phyloP scores from a whole-genome alignment of 2,113 vertebrate species.

The Mola mola region DNA sequence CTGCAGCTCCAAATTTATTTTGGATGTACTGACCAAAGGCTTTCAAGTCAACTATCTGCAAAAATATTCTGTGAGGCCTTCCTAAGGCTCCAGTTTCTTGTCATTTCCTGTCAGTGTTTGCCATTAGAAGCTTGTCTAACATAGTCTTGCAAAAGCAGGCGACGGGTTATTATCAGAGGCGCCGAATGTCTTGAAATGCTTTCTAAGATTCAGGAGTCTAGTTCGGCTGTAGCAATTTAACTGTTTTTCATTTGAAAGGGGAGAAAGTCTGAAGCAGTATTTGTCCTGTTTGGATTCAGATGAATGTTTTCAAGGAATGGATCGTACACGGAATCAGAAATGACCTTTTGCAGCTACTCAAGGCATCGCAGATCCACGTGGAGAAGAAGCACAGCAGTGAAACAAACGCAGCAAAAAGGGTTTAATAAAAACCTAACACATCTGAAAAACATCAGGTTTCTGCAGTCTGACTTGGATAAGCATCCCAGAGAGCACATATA shows the following conservation, averaged over 20 bases:
- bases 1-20: slow-evolving; percentile 61
- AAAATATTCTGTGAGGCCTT: slow-evolving; percentile 56
- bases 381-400: no score
- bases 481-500: no score
- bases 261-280: no score
- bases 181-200: slow-evolving; percentile 45
- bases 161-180: not conserved
- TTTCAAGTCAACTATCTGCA: slow-evolving; percentile 64
- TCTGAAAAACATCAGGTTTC: no score
- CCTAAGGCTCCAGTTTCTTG: slow-evolving; percentile 39
- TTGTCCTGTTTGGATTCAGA: no score
- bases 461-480: no score
- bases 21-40: slow-evolving; percentile 40
- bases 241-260: slow-evolving; percentile 43
- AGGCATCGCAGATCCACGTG: no score
- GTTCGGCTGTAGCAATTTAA: slow-evolving; percentile 34
- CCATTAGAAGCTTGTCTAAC: slow-evolving; percentile 32
- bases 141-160: slow-evolving; percentile 39
- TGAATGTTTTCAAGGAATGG: no score
- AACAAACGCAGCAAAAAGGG: no score
- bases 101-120: slow-evolving; percentile 51
- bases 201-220: slow-evolving; percentile 40
- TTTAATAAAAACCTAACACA: no score
- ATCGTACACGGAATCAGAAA: no score
- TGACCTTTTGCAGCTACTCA: no score